Conservation (phyloP, 2,888 invertebrate species). For the Xestia xanthographa region DNA sequence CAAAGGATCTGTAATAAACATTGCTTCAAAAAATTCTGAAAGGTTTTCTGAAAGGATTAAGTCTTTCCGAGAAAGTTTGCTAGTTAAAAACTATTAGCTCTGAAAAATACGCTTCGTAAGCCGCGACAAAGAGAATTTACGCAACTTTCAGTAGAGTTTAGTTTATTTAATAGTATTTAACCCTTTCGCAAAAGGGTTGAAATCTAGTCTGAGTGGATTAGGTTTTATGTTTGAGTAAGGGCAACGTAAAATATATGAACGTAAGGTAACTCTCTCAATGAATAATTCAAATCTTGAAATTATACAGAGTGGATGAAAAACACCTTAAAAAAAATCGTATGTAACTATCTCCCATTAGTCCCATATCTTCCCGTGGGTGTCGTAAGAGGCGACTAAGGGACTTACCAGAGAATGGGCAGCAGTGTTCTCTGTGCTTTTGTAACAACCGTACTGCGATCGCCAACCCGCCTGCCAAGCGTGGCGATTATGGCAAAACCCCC, state of each 20-base stretch:
- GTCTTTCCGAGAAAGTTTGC: background rate
- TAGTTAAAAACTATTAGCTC: background rate
- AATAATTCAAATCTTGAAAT: background rate
- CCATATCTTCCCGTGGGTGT: too few relatives aligned
- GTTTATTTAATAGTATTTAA: background rate
- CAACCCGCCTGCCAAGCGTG: too few relatives aligned
- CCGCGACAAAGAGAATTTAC: slow-evolving; percentile 1
- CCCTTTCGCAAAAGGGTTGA: background rate
- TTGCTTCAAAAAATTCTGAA: slow-evolving; percentile 15
- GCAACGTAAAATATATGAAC: background rate
- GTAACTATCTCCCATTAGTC: too few relatives aligned
- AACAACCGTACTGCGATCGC: too few relatives aligned
- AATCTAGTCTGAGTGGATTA: background rate
- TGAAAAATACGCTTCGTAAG: background rate
- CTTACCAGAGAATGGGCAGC: too few relatives aligned
- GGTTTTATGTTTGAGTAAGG: background rate
- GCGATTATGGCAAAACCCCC: too few relatives aligned
- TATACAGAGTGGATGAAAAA: background rate
- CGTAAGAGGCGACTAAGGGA: too few relatives aligned
- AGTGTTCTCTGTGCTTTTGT: too few relatives aligned
- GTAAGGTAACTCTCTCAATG: background rate
- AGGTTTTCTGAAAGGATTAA: background rate
- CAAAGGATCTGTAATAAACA: slow-evolving; percentile 14
- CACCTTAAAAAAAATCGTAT: too few relatives aligned
- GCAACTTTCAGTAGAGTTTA: background rate